A percentile compares a stretch with the other conserved stretches of the same genome.
Evolutionary conservation across 1,140 invertebrate species (phyloP).

Genomic region (Philotrypesis tridentata): DNA sequence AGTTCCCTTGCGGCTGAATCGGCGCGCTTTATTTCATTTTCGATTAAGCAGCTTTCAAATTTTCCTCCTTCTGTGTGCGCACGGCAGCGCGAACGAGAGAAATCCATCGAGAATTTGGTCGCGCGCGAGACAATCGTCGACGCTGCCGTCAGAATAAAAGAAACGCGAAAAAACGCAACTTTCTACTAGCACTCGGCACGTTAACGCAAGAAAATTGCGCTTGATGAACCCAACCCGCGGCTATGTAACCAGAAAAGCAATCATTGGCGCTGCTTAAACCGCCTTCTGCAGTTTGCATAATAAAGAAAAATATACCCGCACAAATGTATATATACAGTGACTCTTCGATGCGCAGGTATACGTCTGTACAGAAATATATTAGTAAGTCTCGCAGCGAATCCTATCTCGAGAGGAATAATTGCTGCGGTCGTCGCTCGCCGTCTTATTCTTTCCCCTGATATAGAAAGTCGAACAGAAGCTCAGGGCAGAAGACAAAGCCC

Average conservation of each 20-base stretch:
- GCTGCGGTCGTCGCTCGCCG: background rate
- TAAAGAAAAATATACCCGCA: background rate
- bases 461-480: conserved; percentile 32
- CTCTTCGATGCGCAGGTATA: too few relatives aligned
- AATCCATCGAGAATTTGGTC: too few relatives aligned
- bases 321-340: too few relatives aligned
- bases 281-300: conserved; percentile 40
- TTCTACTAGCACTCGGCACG: too few relatives aligned
- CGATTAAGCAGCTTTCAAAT: too few relatives aligned
- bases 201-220: background rate
- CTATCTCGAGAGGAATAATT: conserved; percentile 13
- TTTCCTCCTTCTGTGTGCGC: too few relatives aligned
- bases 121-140: too few relatives aligned
- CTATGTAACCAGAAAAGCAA: conserved; percentile 27
- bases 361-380: too few relatives aligned
- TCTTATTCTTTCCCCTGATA: conserved; percentile 19
- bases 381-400: conserved; percentile 1
- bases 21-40: background rate
- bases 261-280: background rate
- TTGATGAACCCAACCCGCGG: background rate
- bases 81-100: too few relatives aligned
- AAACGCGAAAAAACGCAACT: too few relatives aligned
- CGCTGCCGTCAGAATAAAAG: too few relatives aligned
- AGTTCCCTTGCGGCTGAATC: background rate
- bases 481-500: background rate